Evolutionary conservation across 2,797 vertebrate genomes (phyloP).

Genomic region (Squalus acanthias): DNA sequence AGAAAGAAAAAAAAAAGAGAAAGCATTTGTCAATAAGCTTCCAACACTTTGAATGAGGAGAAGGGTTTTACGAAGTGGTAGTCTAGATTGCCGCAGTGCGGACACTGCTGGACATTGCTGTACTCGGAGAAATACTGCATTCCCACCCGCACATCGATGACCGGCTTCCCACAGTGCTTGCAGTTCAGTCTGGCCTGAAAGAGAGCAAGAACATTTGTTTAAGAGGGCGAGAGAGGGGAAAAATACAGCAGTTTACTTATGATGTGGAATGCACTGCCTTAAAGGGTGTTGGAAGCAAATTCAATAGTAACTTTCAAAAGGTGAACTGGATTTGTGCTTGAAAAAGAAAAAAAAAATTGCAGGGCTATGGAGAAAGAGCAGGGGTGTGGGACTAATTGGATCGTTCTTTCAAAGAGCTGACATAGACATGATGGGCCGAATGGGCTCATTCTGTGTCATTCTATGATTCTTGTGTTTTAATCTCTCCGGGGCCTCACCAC

Average conservation of each 20-base stretch:
- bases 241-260: background rate
- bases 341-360: too few relatives aligned
- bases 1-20: constrained; percentile 70
- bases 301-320: background rate
- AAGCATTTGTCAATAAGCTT: constrained; percentile 99
- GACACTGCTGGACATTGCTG: constrained; percentile 98
- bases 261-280: too few relatives aligned
- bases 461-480: too few relatives aligned
- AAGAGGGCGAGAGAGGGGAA: background rate
- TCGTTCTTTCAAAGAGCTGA: too few relatives aligned
- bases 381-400: too few relatives aligned
- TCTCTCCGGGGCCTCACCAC: too few relatives aligned
- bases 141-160: constrained; percentile 92
- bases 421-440: too few relatives aligned
- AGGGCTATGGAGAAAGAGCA: too few relatives aligned
- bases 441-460: too few relatives aligned
- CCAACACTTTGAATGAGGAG: constrained; percentile 97
- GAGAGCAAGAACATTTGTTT: background rate
- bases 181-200: constrained; percentile 93
- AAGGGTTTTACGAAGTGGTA: constrained; percentile 99
- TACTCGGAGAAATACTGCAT: constrained; percentile 99
- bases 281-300: background rate
- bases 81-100: constrained; percentile 98
- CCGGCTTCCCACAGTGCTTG: constrained; percentile 97
- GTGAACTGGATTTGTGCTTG: too few relatives aligned